Conservation (phyloP, 2,888 invertebrate genomes). For the Pristionchus japonicus region DNA sequence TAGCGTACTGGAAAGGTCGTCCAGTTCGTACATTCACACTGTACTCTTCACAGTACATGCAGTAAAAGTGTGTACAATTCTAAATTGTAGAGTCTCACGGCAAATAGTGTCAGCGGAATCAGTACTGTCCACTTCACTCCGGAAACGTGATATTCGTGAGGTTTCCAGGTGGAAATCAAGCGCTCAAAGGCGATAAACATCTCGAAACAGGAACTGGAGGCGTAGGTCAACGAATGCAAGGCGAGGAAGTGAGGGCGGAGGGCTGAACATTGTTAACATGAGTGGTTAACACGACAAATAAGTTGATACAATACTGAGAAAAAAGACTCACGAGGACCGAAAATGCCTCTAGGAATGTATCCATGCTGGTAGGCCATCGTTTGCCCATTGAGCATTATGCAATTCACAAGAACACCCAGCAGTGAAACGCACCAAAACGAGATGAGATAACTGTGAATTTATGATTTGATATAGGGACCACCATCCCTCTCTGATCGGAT, state of each 20-base stretch:
- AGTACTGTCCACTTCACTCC: not conserved
- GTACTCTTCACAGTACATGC: too few relatives aligned
- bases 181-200: not conserved
- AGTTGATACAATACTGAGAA: not conserved
- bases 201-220: not conserved
- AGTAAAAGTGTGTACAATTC: too few relatives aligned
- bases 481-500: too few relatives aligned
- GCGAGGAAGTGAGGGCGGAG: not conserved
- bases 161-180: not conserved
- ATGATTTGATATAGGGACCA: not conserved
- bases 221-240: not conserved
- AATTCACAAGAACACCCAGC: not conserved
- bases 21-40: too few relatives aligned
- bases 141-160: not conserved
- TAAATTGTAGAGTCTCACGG: not conserved
- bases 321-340: not conserved
- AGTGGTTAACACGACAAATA: not conserved
- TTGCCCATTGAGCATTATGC: not conserved
- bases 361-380: not conserved
- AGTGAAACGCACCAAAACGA: not conserved
- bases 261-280: not conserved
- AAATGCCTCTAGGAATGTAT: not conserved
- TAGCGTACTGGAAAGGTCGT: not conserved
- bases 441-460: not conserved
- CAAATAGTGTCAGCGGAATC: not conserved